Evolutionary conservation across 2,113 vertebrate species (phyloP).

Genomic region (Phaetusa simplex): DNA sequence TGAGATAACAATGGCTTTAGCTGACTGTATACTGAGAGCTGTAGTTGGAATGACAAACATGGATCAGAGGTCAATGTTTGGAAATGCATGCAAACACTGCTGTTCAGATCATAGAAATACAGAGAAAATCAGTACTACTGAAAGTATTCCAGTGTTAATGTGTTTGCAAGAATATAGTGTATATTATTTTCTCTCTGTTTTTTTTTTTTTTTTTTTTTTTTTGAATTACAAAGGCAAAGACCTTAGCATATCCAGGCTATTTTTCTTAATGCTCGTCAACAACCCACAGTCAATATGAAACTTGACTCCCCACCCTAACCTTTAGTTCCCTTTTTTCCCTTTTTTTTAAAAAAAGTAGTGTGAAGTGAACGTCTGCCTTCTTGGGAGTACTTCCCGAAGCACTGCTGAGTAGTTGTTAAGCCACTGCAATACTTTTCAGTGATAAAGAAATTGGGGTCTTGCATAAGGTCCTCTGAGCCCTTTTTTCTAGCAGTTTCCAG

Average conservation of each 20-base stretch:
- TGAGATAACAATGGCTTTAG: slow-evolving; percentile 3
- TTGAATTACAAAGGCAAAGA: slow-evolving; percentile 25
- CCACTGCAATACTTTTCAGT: background rate
- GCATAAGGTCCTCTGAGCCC: background rate
- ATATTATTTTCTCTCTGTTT: slow-evolving; percentile 1
- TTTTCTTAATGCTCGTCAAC: background rate
- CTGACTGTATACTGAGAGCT: background rate
- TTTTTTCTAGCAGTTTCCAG: slow-evolving; percentile 2
- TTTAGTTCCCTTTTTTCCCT: background rate
- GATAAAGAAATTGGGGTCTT: background rate
- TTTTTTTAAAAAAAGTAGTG: background rate
- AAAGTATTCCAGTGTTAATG: background rate
- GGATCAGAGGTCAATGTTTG: background rate
- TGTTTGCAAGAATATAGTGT: background rate
- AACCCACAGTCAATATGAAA: background rate
- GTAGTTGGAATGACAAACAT: background rate
- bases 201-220: background rate
- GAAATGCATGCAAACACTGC: background rate
- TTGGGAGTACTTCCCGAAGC: background rate
- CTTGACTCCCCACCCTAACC: background rate
- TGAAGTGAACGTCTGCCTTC: background rate
- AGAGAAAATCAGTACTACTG: slow-evolving; percentile 12
- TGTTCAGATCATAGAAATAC: background rate
- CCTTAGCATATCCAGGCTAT: background rate
- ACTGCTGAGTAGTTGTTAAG: background rate